Evolutionary conservation across 35 echinoderm and acorn worm genomes (phyloP).

Genomic region (Ophiothrix spiculata): DNA sequence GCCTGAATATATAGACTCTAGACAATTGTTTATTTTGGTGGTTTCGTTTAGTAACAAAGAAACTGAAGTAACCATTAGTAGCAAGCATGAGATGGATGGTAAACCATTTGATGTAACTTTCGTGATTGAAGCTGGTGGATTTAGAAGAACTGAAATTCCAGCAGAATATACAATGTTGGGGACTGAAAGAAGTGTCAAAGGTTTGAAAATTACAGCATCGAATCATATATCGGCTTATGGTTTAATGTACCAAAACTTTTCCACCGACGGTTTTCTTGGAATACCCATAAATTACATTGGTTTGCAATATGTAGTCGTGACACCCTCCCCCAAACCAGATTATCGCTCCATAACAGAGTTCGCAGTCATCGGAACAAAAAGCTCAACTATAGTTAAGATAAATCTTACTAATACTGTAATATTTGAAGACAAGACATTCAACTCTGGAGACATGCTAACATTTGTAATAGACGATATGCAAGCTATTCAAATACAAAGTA

Average conservation of each 20-base stretch:
- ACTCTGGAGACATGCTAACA: constrained; percentile 20
- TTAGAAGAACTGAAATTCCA: constrained; percentile 9
- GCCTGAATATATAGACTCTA: background rate
- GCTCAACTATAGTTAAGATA: constrained; percentile 32
- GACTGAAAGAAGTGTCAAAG: constrained; percentile 39
- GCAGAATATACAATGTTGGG: constrained; percentile 12
- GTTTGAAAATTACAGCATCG: constrained; percentile 32
- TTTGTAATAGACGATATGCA: constrained; percentile 34
- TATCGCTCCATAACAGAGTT: too few relatives aligned
- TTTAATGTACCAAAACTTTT: constrained; percentile 9
- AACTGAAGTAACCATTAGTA: constrained; percentile 61
- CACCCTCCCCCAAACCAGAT: too few relatives aligned
- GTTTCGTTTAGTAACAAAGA: constrained; percentile 54
- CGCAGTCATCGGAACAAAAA: constrained; percentile 39
- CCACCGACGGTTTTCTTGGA: constrained; percentile 61
- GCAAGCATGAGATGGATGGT: constrained; percentile 33
- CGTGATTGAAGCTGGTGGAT: constrained; percentile 32
- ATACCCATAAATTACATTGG: constrained; percentile 56
- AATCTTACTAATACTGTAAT: background rate
- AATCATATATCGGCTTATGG: constrained; percentile 62
- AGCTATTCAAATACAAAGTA: constrained; percentile 46
- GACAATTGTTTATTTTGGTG: constrained; percentile 28
- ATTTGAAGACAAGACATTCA: constrained; percentile 29
- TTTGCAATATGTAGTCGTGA: constrained; percentile 24
- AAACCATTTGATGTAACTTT: constrained; percentile 29